A percentile compares a stretch with the other conserved stretches of the same genome.
These are phyloP conservation scores for Himantopus leucocephalus DNA, from an alignment of 2,113 vertebrate species.

Conservation along the genomic window DNA sequence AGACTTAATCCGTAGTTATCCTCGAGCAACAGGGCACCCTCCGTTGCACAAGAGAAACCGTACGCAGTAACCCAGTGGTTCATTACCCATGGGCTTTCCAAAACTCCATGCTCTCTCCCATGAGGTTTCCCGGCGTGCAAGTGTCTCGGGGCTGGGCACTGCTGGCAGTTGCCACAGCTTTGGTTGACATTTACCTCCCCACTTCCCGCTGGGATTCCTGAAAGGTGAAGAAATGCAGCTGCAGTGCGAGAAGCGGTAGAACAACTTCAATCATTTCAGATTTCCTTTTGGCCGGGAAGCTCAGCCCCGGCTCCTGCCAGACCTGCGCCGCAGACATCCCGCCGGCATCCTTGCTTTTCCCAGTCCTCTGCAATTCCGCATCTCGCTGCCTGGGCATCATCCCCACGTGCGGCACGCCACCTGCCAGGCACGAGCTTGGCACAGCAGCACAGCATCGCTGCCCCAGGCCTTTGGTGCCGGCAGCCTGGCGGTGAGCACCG, in stretches of 20 bases:
- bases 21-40: not conserved
- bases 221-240: not conserved
- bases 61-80: not conserved
- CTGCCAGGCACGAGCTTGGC: fast-evolving
- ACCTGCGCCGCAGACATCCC: not conserved
- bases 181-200: not conserved
- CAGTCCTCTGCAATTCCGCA: not conserved
- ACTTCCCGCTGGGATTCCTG: not conserved
- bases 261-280: no score
- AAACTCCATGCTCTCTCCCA: not conserved
- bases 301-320: no score
- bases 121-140: not conserved
- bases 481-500: not conserved
- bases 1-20: not conserved
- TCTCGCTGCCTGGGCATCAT: fast-evolving
- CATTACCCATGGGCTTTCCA: not conserved
- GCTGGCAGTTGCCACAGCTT: not conserved
- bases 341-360: not conserved
- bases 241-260: not conserved
- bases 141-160: not conserved
- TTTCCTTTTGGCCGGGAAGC: not conserved
- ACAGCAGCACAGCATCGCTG: fast-evolving
- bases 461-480: fast-evolving
- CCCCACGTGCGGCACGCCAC: fast-evolving
- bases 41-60: not conserved